Evolutionary conservation across 2,888 invertebrate genomes (phyloP), one percentile per base, ranked within the genome.

Genomic region (Himalopsyche anomala): DNA sequence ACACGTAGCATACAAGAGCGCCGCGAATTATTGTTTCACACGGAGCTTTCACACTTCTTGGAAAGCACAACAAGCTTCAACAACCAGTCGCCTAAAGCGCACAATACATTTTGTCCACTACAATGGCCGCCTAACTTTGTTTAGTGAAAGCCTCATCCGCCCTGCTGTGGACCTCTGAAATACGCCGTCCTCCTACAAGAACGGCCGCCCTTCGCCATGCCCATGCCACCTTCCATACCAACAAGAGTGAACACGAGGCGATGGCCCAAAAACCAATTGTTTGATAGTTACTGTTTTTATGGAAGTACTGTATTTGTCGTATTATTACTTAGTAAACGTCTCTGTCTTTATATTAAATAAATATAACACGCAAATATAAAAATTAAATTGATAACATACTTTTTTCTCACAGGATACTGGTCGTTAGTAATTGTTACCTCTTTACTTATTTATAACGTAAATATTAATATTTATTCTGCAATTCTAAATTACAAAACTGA

Each of bases 91-190:
- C 80, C 51, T 5, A 38, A 40, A 38, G 84, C 36, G 69, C 82
- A 84, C 56, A 79, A 83, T 69, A 81, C 86, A 79, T 84, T 84
- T 86, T 86, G 86, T 85, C 51, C 42, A 69, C 79, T 55, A 86
- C 86, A 87, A 87, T 87, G 86, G 56, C 82, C 69, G 82, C 83
- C 87, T 80, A 85, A 56, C 74, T 84, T 85, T 85, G 83, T 62
- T 62, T 62, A 62, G 62, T 62, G 62, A 62, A 62, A 19, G 62
- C 81, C 36, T 81, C 81, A 74, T 83, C 54, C 69, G 15, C 38
- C 54, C 83, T 80, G 51, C 54, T 74, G 51, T 80, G 80, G 83
- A 62, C 80, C 81, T 19, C 84, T 38, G 79, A 55, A 80, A 84
- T 84, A 81, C 69, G n/a, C 2, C 62, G 11, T 62, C 62, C 28